Base-by-base conservation (phyloP, 2,797 vertebrate genomes). In the Salmo trutta region DNA sequence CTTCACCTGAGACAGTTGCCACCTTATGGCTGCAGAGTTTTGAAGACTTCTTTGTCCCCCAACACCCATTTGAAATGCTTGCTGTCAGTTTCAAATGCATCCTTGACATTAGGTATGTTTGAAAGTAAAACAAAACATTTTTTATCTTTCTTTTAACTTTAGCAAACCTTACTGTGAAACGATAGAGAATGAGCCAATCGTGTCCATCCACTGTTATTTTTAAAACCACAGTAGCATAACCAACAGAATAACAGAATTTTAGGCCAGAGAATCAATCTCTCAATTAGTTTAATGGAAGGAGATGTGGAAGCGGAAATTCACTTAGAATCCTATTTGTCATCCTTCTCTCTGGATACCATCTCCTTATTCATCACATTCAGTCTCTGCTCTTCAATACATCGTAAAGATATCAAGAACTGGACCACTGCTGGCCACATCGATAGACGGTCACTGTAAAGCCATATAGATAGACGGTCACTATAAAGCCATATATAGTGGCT, bases 281-380 rank as follows among this genome's bases (percentile, higher is more conserved):
- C 51, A 59, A 41, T 74, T 19, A 41, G 53, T 19, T 53, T 31
- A 19, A 76, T 66, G 47, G n/a, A 52, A 74, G 19, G 33, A 36
- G 31, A 73, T 59, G 15, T 54, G 21, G 53, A 15, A 54, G 4
- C 0, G 27, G 27, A 66, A 53, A 67, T 66, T 36, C 4, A 69
- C 17, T 74, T 68, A 51, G 15, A 59, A 54, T 47, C 62, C n/a
- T 16, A 19, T 24, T 29, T 36, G 59, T 54, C 52, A 31, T 24
- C 65, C 16, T 14, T 16, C 8, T 73, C 24, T 76, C 24, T 24
- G 15, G 53, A 27, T 59, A 59, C 16, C 24, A 21, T 31, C 56
- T 41, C 67, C 64, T 36, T 0, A 83, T 81, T 54, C 8, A 33
- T 33, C 56, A 78, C 82, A 82, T 79, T 89, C 70, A 74, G 69